Percentiles rank a stretch among this genome's conserved stretches.
phyloP scores from a whole-genome alignment of 2,888 invertebrate species.

The Archaeoteleia sp. region DNA sequence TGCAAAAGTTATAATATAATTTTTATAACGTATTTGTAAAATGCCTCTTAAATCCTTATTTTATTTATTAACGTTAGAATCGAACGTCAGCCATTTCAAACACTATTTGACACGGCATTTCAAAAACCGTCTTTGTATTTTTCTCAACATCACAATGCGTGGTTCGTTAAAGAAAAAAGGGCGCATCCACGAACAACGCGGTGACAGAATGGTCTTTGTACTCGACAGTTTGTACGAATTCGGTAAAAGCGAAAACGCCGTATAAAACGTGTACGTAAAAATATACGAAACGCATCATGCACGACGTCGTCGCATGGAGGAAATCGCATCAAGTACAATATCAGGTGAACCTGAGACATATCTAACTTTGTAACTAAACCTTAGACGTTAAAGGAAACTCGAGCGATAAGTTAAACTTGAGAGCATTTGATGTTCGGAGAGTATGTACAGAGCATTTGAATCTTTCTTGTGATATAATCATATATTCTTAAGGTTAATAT shows the following conservation, averaged over 20 bases:
- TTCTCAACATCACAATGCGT: neutral
- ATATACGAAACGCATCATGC: slow-evolving; percentile 25
- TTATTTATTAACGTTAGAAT: neutral
- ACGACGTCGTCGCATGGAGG: no score
- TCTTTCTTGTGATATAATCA: slow-evolving; percentile 75
- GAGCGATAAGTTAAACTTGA: slow-evolving; percentile 58
- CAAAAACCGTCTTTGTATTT: neutral
- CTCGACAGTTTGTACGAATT: slow-evolving; percentile 8
- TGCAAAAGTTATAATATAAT: no score
- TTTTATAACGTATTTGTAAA: no score
- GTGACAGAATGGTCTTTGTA: slow-evolving; percentile 10
- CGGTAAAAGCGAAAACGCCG: slow-evolving; percentile 16
- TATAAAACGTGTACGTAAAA: slow-evolving; percentile 38
- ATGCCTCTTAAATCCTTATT: no score
- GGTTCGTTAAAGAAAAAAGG: no score
- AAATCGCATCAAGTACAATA: slow-evolving; percentile 73
- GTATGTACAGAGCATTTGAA: slow-evolving; percentile 74
- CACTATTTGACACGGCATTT: neutral
- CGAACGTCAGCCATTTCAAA: slow-evolving; percentile 3
- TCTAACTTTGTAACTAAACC: slow-evolving; percentile 73
- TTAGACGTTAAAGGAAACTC: slow-evolving; percentile 48
- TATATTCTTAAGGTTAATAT: slow-evolving; percentile 69
- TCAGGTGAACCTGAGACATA: slow-evolving; percentile 74
- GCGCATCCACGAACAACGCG: no score
- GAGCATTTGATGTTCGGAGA: slow-evolving; percentile 68